Conservation (phyloP, 2,888 invertebrate genomes). For the Lomographa bimaculata region DNA sequence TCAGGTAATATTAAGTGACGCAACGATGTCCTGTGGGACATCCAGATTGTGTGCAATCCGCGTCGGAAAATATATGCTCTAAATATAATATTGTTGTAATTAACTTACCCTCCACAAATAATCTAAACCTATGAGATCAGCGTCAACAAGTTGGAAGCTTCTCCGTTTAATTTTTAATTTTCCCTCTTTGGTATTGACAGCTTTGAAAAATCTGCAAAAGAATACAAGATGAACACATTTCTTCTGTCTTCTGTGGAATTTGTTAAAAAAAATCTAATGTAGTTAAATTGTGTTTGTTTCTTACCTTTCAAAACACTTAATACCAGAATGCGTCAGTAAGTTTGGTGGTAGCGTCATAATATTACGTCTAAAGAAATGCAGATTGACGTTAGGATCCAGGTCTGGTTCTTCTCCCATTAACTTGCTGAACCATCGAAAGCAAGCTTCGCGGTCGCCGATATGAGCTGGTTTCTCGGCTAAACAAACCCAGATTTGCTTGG, state of each 20-base stretch:
- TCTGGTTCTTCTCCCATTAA: conserved; percentile 98
- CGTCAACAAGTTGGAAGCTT: conserved; percentile 94
- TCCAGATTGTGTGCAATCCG: too few relatives aligned
- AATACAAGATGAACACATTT: too few relatives aligned
- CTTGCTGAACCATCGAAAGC: conserved; percentile 99
- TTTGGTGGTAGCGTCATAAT: conserved; percentile 96
- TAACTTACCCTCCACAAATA: conserved; percentile 95
- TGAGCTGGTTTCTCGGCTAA: conserved; percentile 97
- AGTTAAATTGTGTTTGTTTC: too few relatives aligned
- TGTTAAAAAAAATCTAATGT: too few relatives aligned
- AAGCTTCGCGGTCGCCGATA: conserved; percentile 96
- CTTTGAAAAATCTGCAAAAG: conserved; percentile 92
- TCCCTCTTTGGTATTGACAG: conserved; percentile 97
- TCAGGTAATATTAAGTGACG: too few relatives aligned
- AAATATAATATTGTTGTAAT: background rate
- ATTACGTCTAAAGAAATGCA: conserved; percentile 97
- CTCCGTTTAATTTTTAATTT: conserved; percentile 94
- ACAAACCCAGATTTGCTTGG: conserved; percentile 98
- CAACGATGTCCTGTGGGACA: too few relatives aligned
- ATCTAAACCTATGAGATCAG: conserved; percentile 97
- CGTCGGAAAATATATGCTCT: background rate
- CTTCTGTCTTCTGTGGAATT: too few relatives aligned
- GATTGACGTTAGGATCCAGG: conserved; percentile 96
- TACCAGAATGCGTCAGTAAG: conserved; percentile 96
- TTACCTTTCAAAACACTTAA: conserved; percentile 91